Conservation (phyloP, 1,140 invertebrate species). For the Magallana gigas region DNA sequence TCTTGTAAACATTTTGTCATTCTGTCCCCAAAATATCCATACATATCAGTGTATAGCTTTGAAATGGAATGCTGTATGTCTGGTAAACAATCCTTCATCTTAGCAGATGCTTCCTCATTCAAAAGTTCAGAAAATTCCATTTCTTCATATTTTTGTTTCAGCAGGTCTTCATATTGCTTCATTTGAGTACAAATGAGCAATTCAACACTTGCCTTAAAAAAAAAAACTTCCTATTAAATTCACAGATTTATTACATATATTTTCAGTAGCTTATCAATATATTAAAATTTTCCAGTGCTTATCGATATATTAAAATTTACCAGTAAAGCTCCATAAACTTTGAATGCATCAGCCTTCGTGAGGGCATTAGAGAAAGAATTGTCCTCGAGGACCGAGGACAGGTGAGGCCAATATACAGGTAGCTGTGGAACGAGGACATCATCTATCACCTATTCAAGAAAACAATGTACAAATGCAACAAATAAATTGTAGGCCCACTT, state of each 20-base stretch:
- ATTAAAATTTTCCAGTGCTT: not conserved
- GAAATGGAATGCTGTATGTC: conserved; percentile 43
- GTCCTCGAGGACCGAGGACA: conserved; percentile 68
- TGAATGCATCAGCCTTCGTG: conserved; percentile 72
- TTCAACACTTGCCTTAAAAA: conserved; percentile 53
- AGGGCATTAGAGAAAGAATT: conserved; percentile 60
- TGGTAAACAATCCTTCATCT: not conserved
- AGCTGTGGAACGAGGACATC: conserved; percentile 75
- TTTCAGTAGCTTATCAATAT: not conserved
- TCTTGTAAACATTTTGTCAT: conserved; percentile 68
- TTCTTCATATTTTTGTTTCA: conserved; percentile 11
- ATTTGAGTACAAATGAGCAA: not conserved
- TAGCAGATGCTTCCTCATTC: not conserved
- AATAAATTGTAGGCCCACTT: too few species aligned
- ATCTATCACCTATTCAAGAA: conserved; percentile 72
- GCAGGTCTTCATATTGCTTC: conserved; percentile 13
- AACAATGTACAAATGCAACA: not conserved
- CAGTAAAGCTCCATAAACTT: conserved; percentile 76
- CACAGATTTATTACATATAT: too few species aligned
- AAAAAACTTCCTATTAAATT: not conserved
- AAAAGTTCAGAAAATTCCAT: conserved; percentile 6
- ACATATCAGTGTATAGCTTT: conserved; percentile 73
- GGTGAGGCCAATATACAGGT: conserved; percentile 71
- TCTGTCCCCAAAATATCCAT: conserved; percentile 77
- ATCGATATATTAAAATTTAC: conserved; percentile 57